Base-by-base conservation (phyloP, 2,113 vertebrate species). In the Ctenomys sociabilis region DNA sequence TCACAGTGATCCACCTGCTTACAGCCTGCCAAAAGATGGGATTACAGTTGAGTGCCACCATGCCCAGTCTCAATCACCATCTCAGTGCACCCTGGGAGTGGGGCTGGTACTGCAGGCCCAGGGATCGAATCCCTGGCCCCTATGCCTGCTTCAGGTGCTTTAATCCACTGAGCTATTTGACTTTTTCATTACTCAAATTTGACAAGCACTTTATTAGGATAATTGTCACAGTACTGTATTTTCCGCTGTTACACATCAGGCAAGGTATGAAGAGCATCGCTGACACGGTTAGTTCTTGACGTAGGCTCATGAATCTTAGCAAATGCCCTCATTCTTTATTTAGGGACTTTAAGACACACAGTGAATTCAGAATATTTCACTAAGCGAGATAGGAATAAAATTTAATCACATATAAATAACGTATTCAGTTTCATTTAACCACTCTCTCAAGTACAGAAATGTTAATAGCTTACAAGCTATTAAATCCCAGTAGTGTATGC, bases 391-490 rank as follows among this genome's bases (percentile, higher is more conserved):
- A 95, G 43, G 59, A 92, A 70, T 93, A 75, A 80, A 92, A 94
- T 85, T 54, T 92, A 96, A 95, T 88, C 54, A 70, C 45, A 83
- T 93, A 90, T 61, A 40, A 88, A 52, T 75, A 82, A 96, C 40
- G 73, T 87, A 95, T 63, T 19, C 57, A 85, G 19, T 96, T 37
- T 92, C 66, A 82, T 92, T 90, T 96, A 94, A 70, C 59, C 43
- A 80, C 80, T 72, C 11, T 90, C 85, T 87, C 93, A 97, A 96
- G 64, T 90, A 94, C 57, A 94, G 12, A 64, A 92, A 90, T 61
- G 32, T 84, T 96, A 96, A 95, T 70, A 92, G 91, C 78, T 78
- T 92, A 32, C 52, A 72, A 92, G 37, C 85, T 88, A 52, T 88
- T 95, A 95, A 92, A 73, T 93, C 85, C 73, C 49, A 72, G 40